These are phyloP conservation scores for Drosophila sordidula DNA, from an alignment of 2,888 invertebrate species.

Conservation along the genomic window DNA sequence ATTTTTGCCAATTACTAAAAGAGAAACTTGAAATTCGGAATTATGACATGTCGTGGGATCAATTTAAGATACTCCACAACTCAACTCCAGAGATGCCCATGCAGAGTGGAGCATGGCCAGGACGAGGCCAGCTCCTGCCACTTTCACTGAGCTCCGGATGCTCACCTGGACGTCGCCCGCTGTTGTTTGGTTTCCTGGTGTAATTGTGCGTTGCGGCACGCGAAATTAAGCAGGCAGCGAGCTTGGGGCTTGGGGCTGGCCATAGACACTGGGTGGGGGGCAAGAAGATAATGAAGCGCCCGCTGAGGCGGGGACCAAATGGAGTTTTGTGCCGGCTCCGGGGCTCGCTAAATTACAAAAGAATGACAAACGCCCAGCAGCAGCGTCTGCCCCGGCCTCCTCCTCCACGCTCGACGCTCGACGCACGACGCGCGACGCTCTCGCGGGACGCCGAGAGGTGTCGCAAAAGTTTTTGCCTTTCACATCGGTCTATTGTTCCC, in stretches of 20 bases:
- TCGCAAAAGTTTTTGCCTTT: slow-evolving; percentile 57
- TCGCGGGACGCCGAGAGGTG: slow-evolving; percentile 49
- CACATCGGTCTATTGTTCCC: slow-evolving; percentile 72
- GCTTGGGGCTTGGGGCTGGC: slow-evolving; percentile 1
- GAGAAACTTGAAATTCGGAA: too few species aligned
- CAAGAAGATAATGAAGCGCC: slow-evolving; percentile 55
- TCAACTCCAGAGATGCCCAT: too few species aligned
- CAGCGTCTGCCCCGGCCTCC: slow-evolving; percentile 5
- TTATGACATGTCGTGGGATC: too few species aligned
- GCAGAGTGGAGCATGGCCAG: not conserved
- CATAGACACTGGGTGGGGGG: slow-evolving; percentile 9
- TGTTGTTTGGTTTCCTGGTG: slow-evolving; percentile 32
- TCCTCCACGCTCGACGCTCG: slow-evolving; percentile 7
- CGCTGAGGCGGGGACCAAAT: slow-evolving; percentile 1
- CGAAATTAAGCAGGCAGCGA: slow-evolving; percentile 65
- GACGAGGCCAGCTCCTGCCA: not conserved
- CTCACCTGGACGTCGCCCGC: slow-evolving; percentile 27
- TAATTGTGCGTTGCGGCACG: slow-evolving; percentile 77
- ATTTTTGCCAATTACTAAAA: too few species aligned
- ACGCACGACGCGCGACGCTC: too few species aligned
- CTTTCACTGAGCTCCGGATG: not conserved
- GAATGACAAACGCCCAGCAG: slow-evolving; percentile 68
- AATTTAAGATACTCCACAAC: too few species aligned
- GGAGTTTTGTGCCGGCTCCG: slow-evolving; percentile 24
- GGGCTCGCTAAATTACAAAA: slow-evolving; percentile 71